Conservation (phyloP, 2,113 vertebrate genomes). For the Muntiacus reevesi region DNA sequence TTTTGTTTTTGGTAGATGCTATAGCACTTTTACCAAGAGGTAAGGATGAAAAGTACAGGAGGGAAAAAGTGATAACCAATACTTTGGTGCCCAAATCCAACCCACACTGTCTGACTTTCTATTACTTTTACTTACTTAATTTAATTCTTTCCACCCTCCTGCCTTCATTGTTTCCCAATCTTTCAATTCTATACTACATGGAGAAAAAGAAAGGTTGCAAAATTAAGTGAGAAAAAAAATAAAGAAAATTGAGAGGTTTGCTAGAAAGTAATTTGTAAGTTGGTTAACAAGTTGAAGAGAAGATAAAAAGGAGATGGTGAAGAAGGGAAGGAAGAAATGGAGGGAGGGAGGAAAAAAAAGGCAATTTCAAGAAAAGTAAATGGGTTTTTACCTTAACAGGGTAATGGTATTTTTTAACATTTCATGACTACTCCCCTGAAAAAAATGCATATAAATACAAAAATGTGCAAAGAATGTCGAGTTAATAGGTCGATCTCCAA, state of each 20-base stretch:
- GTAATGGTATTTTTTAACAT: not conserved
- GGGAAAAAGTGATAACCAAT: not conserved
- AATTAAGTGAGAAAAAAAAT: not conserved
- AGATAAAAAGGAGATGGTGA: not conserved
- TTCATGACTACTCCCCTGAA: not conserved
- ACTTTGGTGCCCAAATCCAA: not conserved
- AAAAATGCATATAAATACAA: not conserved
- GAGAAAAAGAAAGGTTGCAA: not conserved
- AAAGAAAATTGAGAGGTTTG: not conserved
- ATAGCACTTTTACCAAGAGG: not conserved
- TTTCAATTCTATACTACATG: not conserved
- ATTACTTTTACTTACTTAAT: not conserved
- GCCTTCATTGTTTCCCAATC: not conserved
- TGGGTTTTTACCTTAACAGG: not conserved
- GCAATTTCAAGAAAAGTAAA: not conserved
- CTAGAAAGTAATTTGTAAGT: not conserved
- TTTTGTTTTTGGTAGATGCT: not conserved
- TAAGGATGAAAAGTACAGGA: not conserved
- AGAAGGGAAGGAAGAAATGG: not conserved
- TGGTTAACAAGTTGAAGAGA: not conserved
- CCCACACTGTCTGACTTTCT: not conserved
- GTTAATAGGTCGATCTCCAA: not conserved
- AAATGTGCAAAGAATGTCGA: not conserved
- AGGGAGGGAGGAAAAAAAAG: rapidly evolving
- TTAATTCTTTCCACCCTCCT: not conserved